Evolutionary conservation across 2,888 invertebrate species (phyloP).

Genomic region (Silvanus unidentatus): DNA sequence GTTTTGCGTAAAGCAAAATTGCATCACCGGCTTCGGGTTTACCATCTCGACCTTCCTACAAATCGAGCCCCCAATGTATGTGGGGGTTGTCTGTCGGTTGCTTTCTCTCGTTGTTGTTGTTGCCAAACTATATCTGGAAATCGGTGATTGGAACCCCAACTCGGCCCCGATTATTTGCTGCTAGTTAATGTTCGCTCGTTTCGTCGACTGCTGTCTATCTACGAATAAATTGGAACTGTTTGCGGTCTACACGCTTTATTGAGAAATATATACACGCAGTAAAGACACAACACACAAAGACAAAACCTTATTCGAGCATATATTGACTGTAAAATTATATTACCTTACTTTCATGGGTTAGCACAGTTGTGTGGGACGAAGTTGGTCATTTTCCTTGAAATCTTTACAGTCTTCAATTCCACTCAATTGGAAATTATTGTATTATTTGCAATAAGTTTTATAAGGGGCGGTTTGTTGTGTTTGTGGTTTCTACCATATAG

Average conservation of each 20-base stretch:
- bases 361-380: constrained; percentile 21
- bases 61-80: too few species aligned
- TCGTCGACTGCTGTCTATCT: constrained; percentile 24
- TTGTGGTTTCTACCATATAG: too few species aligned
- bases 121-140: too few species aligned
- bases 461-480: too few species aligned
- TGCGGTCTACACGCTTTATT: constrained; percentile 25
- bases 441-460: too few species aligned
- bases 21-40: constrained; percentile 6
- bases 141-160: constrained; percentile 7
- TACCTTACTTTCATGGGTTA: background rate
- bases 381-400: background rate
- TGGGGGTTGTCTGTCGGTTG: too few species aligned
- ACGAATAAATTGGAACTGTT: constrained; percentile 29
- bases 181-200: constrained; percentile 21
- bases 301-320: constrained; percentile 10
- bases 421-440: too few species aligned
- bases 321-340: constrained; percentile 20
- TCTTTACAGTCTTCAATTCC: too few species aligned
- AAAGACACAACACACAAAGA: constrained; percentile 8
- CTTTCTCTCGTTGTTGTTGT: too few species aligned
- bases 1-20: constrained; percentile 25
- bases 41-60: too few species aligned
- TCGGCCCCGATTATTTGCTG: constrained; percentile 15
- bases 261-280: constrained; percentile 19